Percentiles rank a stretch among this genome's conserved stretches.
Evolutionary conservation across 2,113 vertebrate genomes (phyloP).

Genomic region (Sinocyclocheilus maitianheensis): DNA sequence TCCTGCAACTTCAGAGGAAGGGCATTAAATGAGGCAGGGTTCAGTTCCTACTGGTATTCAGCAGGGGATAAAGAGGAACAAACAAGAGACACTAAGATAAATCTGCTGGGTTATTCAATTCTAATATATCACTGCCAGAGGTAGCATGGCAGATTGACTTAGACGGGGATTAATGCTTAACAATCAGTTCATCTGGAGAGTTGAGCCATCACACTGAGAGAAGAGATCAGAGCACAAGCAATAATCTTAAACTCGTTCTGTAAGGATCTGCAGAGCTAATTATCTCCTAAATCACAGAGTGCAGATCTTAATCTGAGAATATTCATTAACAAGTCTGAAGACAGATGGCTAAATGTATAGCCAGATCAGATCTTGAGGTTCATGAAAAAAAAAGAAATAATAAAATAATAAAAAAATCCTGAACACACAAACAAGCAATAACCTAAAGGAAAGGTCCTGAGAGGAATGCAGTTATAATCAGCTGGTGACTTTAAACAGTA

Average conservation of each 20-base stretch:
- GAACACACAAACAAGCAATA: too few species aligned
- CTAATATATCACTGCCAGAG: conserved; percentile 22
- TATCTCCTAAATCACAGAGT: not conserved
- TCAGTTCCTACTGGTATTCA: not conserved
- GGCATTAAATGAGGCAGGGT: not conserved
- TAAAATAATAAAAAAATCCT: too few species aligned
- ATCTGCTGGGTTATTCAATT: conserved; percentile 24
- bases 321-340: conserved; percentile 8
- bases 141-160: conserved; percentile 49
- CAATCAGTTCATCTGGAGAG: conserved; percentile 45
- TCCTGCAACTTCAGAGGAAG: not conserved
- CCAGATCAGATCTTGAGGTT: not conserved
- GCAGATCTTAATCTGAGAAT: conserved; percentile 1
- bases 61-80: not conserved
- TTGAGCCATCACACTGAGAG: not conserved
- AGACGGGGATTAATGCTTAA: conserved; percentile 48
- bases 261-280: not conserved
- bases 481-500: too few species aligned
- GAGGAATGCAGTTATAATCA: too few species aligned
- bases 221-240: conserved; percentile 8
- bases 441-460: too few species aligned
- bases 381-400: too few species aligned
- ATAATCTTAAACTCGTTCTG: conserved; percentile 1
- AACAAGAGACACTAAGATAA: conserved; percentile 1
- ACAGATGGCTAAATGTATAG: not conserved